Evolutionary conservation across 2,113 vertebrate species (phyloP).

Genomic region (Saiga tatarica): DNA sequence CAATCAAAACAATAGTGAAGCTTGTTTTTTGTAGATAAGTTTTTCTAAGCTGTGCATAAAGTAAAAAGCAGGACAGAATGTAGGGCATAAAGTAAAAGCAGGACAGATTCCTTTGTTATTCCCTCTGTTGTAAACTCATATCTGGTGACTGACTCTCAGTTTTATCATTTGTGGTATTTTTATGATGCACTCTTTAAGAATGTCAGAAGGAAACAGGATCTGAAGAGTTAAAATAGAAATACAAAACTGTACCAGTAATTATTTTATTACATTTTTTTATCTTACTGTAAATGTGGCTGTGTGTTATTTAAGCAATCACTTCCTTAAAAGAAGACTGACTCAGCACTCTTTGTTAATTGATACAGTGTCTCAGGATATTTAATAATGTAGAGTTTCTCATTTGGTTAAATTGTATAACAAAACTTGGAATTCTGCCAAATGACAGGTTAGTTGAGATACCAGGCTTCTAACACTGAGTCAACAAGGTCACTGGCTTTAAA

Average conservation of each 20-base stretch:
- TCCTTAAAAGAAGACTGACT: not conserved
- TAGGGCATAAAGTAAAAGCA: too few relatives aligned
- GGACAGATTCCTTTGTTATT: not conserved
- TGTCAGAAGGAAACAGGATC: not conserved
- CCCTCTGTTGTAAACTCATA: not conserved
- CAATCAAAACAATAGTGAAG: not conserved
- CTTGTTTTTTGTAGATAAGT: not conserved
- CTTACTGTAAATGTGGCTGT: not conserved
- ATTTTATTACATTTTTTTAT: not conserved
- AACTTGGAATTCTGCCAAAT: not conserved
- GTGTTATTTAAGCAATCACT: not conserved
- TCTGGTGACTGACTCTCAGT: not conserved
- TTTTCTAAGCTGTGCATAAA: not conserved
- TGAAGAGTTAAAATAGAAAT: not conserved
- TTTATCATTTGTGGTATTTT: not conserved
- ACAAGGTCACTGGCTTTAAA: not conserved
- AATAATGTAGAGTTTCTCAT: not conserved
- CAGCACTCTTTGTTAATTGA: not conserved
- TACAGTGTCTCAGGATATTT: not conserved
- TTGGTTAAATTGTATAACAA: not conserved
- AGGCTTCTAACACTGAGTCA: not conserved
- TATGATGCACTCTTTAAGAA: not conserved
- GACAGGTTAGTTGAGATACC: not conserved
- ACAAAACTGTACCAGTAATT: not conserved
- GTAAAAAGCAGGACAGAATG: not conserved